phyloP scores from a whole-genome alignment of 1,140 invertebrate genomes.

The Limonius californicus region DNA sequence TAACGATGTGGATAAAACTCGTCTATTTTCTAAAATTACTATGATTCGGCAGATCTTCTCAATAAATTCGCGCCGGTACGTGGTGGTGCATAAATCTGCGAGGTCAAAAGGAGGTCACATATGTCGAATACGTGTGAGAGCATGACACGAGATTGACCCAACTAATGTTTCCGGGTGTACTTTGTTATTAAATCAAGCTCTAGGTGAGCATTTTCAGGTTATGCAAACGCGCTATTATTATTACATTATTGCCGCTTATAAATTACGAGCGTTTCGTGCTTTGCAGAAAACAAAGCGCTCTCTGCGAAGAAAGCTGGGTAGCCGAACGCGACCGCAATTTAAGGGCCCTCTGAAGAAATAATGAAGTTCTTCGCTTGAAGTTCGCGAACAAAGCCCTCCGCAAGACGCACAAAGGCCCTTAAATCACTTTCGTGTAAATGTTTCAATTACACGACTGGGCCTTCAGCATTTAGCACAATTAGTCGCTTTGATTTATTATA shows the following conservation, averaged over 20 bases:
- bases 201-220: not conserved
- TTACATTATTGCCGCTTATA: not conserved
- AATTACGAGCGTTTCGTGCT: not conserved
- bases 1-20: not conserved
- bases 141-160: not conserved
- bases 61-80: not conserved
- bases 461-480: not conserved
- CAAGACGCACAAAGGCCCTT: not conserved
- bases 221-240: slow-evolving; percentile 1
- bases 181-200: not conserved
- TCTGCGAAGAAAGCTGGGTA: not conserved
- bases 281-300: not conserved
- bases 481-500: not conserved
- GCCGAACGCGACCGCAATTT: too few relatives aligned
- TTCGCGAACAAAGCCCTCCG: not conserved
- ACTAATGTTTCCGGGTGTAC: not conserved
- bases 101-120: not conserved
- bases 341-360: too few relatives aligned
- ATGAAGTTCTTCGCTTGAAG: not conserved
- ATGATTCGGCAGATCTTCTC: not conserved
- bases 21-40: not conserved
- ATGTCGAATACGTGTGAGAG: slow-evolving; percentile 1
- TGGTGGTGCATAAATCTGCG: not conserved
- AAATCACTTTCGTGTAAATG: not conserved
- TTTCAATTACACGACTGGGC: not conserved